Evolutionary conservation across 2,113 vertebrate species (phyloP).

Genomic region (Pteronura brasiliensis): DNA sequence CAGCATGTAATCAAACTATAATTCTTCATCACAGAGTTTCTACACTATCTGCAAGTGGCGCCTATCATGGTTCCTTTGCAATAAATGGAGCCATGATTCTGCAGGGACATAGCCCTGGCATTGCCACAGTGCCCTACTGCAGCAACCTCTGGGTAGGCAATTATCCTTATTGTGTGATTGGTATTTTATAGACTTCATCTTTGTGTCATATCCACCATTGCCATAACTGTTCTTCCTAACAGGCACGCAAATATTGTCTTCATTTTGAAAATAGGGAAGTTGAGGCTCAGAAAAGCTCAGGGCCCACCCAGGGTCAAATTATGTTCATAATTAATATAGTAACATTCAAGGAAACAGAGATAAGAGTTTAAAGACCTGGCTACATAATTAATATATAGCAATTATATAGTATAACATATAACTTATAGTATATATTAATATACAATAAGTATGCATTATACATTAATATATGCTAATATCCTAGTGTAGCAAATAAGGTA

Average conservation of each 20-base stretch:
- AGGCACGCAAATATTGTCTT: neutral
- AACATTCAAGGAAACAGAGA: neutral
- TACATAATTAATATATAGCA: neutral
- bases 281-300: neutral
- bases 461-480: neutral
- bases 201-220: neutral
- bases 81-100: neutral
- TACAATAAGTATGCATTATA: neutral
- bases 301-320: neutral
- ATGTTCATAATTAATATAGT: neutral
- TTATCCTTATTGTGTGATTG: neutral
- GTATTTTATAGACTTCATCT: neutral
- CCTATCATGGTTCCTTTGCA: neutral
- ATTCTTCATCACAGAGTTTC: neutral
- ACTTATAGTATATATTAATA: neutral
- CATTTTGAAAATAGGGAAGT: neutral
- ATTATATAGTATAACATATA: neutral
- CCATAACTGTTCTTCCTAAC: neutral
- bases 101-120: neutral
- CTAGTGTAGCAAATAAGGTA: neutral
- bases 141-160: neutral
- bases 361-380: neutral
- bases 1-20: neutral
- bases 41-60: neutral
- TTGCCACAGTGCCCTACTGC: too few relatives aligned